These are phyloP conservation scores for Acestrorhynchus altus DNA, from an alignment of 2,797 vertebrate species.

Conservation along the genomic window DNA sequence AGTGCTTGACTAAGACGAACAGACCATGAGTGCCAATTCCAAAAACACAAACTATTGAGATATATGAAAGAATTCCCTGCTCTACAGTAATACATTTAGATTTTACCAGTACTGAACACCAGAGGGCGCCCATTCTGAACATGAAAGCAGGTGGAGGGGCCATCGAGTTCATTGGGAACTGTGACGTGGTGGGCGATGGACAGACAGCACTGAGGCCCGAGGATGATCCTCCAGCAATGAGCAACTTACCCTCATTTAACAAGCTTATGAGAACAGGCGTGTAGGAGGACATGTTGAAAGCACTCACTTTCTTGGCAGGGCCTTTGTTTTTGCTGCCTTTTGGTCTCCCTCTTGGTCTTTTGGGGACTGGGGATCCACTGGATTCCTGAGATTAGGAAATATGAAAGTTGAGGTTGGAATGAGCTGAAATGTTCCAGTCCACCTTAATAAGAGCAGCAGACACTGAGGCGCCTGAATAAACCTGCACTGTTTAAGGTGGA, in stretches of 20 bases:
- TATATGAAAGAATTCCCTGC: too few species aligned
- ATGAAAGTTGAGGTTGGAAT: neutral
- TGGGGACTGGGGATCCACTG: constrained; percentile 79
- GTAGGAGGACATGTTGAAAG: neutral
- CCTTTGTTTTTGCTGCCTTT: constrained; percentile 90
- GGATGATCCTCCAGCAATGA: constrained; percentile 27
- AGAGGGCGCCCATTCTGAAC: constrained; percentile 42
- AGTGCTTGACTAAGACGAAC: too few species aligned
- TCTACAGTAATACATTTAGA: neutral
- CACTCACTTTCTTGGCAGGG: constrained; percentile 84
- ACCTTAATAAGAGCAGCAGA: too few species aligned
- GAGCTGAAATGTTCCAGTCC: too few species aligned
- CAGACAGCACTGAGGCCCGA: constrained; percentile 24
- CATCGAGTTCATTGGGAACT: constrained; percentile 53
- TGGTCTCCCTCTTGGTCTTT: constrained; percentile 59
- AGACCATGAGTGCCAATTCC: too few species aligned
- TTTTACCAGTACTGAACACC: neutral
- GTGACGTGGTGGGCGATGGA: constrained; percentile 34
- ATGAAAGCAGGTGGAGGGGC: constrained; percentile 53
- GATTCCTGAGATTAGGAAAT: constrained; percentile 79
- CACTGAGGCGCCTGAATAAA: too few species aligned
- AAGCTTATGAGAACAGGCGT: too few species aligned
- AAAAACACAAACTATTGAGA: too few species aligned
- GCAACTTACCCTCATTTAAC: constrained; percentile 7
- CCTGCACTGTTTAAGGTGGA: too few species aligned